Evolutionary conservation across 2,113 vertebrate genomes (phyloP).

Genomic region (Gopherus evgoodei): DNA sequence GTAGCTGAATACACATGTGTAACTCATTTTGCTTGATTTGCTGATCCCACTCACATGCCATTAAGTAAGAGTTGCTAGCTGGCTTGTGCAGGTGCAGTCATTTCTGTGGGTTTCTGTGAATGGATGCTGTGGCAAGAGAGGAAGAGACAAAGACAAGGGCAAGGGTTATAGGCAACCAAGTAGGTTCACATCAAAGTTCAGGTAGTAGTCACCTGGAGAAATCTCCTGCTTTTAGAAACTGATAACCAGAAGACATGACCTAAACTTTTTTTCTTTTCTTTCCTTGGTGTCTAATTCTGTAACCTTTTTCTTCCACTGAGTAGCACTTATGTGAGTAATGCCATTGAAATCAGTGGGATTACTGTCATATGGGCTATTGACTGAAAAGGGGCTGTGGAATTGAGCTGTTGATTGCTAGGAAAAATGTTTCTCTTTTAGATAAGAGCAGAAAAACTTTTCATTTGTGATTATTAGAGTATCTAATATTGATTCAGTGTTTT

Average conservation of each 20-base stretch:
- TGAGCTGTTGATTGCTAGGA: neutral
- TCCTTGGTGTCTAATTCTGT: neutral
- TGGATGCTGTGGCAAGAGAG: neutral
- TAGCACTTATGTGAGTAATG: neutral
- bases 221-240: neutral
- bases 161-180: rapidly evolving
- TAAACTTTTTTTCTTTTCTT: neutral
- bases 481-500: neutral
- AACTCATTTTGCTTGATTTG: neutral
- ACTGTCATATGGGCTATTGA: neutral
- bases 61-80: neutral
- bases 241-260: neutral
- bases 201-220: neutral
- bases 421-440: neutral
- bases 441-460: neutral
- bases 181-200: neutral
- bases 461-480: neutral
- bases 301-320: neutral
- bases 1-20: neutral
- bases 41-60: neutral
- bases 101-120: neutral
- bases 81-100: neutral
- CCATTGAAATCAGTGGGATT: neutral
- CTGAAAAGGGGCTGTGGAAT: neutral
- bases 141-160: neutral